Conservation (phyloP, 2,797 vertebrate species). For the Sparus aurata region DNA sequence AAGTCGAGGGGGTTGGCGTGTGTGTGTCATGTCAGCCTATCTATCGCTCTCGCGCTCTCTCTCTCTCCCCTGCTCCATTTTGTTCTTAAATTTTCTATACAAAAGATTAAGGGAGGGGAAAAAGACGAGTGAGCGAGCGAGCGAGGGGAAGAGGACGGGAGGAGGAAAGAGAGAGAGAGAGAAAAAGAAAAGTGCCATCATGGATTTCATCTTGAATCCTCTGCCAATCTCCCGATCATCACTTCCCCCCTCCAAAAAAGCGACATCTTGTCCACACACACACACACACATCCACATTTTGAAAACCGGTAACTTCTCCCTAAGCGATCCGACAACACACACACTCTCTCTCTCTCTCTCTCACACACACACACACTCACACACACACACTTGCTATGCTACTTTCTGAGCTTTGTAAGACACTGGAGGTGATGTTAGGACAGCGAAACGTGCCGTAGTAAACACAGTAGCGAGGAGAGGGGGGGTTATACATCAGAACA, state of each 20-base stretch:
- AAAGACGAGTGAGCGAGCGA: conserved; percentile 79
- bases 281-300: conserved; percentile 25
- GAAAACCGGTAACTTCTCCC: conserved; percentile 57
- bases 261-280: conserved; percentile 40
- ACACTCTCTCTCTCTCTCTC: background rate
- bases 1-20: conserved; percentile 73
- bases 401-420: conserved; percentile 67
- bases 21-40: conserved; percentile 81
- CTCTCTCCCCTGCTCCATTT: conserved; percentile 83
- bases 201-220: conserved; percentile 86
- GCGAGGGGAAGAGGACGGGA: conserved; percentile 74
- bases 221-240: conserved; percentile 78
- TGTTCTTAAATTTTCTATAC: conserved; percentile 88
- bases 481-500: background rate
- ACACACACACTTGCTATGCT: conserved; percentile 68
- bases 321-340: conserved; percentile 37
- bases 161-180: conserved; percentile 20
- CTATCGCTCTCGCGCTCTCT: conserved; percentile 72
- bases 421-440: conserved; percentile 82
- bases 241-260: conserved; percentile 29
- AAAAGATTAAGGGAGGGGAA: conserved; percentile 88
- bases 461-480: conserved; percentile 61
- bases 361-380: conserved; percentile 31
- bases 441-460: conserved; percentile 73
- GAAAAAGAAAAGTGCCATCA: conserved; percentile 82